Conservation (phyloP, 2,797 vertebrate genomes). For the Champsocephalus gunnari region DNA sequence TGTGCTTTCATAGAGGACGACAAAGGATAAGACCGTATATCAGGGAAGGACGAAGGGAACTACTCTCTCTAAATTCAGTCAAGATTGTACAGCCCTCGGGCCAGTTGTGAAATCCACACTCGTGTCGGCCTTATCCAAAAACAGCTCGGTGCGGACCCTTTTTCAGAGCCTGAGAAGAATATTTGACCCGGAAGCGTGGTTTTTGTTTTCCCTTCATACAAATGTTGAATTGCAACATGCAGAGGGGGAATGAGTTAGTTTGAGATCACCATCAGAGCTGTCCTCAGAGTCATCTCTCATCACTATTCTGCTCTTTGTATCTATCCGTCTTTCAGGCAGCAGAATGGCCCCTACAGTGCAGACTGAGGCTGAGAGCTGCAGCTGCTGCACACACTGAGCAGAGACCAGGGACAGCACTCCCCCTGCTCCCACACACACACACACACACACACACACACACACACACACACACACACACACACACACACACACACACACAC, state of each 20-base stretch:
- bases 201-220: slow-evolving; percentile 49
- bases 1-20: slow-evolving; percentile 9
- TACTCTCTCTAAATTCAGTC: slow-evolving; percentile 32
- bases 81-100: slow-evolving; percentile 54
- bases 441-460: slow-evolving; percentile 26
- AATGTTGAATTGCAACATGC: slow-evolving; percentile 39
- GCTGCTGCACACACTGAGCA: slow-evolving; percentile 75
- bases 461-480: slow-evolving; percentile 26
- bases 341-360: slow-evolving; percentile 76
- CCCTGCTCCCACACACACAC: slow-evolving; percentile 34
- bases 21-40: slow-evolving; percentile 24
- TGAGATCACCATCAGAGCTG: slow-evolving; percentile 50
- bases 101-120: slow-evolving; percentile 56
- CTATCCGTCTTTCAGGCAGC: slow-evolving; percentile 73
- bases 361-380: slow-evolving; percentile 76
- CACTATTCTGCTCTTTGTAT: slow-evolving; percentile 64
- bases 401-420: slow-evolving; percentile 67
- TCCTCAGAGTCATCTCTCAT: slow-evolving; percentile 61
- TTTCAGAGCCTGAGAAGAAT: slow-evolving; percentile 16
- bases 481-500: slow-evolving; percentile 28
- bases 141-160: background rate
- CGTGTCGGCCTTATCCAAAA: slow-evolving; percentile 19
- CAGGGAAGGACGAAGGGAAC: slow-evolving; percentile 9
- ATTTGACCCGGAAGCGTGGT: slow-evolving; percentile 35
- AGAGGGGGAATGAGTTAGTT: slow-evolving; percentile 27